phyloP scores from a whole-genome alignment of 2,113 vertebrate genomes.

The Peromyscus leucopus region DNA sequence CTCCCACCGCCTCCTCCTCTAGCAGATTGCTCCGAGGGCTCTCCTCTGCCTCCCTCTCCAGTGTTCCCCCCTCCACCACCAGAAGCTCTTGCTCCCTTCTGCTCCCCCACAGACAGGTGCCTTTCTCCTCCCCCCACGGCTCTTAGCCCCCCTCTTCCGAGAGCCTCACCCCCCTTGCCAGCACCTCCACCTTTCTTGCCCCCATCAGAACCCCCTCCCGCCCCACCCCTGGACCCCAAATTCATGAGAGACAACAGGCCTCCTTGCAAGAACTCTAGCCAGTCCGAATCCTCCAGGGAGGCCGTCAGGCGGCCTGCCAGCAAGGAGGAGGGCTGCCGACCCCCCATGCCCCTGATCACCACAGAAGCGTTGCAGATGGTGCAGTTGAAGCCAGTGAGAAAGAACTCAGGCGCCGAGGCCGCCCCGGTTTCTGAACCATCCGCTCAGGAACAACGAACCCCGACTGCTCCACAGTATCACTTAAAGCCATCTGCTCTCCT shows the following conservation, averaged over 20 bases:
- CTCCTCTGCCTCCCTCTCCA: constrained; percentile 81
- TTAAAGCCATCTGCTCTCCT: constrained; percentile 87
- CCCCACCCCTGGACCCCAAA: constrained; percentile 87
- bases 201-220: constrained; percentile 77
- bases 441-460: constrained; percentile 87
- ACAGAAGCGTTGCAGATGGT: constrained; percentile 93
- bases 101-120: constrained; percentile 83
- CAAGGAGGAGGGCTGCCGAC: constrained; percentile 84
- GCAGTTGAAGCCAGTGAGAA: constrained; percentile 93
- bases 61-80: constrained; percentile 89
- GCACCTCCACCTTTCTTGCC: constrained; percentile 70
- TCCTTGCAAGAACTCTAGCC: constrained; percentile 77
- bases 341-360: constrained; percentile 93
- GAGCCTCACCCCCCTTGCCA: constrained; percentile 59
- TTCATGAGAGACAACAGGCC: constrained; percentile 84
- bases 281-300: constrained; percentile 75
- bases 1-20: constrained; percentile 86
- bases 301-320: constrained; percentile 61
- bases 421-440: constrained; percentile 71
- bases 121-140: constrained; percentile 24
- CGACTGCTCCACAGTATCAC: constrained; percentile 74
- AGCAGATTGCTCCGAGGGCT: constrained; percentile 71
- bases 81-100: constrained; percentile 86
- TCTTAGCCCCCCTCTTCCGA: constrained; percentile 80
- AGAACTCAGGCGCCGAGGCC: constrained; percentile 80